phyloP scores from a whole-genome alignment of 1,140 invertebrate species.

The Pissodes strobi region DNA sequence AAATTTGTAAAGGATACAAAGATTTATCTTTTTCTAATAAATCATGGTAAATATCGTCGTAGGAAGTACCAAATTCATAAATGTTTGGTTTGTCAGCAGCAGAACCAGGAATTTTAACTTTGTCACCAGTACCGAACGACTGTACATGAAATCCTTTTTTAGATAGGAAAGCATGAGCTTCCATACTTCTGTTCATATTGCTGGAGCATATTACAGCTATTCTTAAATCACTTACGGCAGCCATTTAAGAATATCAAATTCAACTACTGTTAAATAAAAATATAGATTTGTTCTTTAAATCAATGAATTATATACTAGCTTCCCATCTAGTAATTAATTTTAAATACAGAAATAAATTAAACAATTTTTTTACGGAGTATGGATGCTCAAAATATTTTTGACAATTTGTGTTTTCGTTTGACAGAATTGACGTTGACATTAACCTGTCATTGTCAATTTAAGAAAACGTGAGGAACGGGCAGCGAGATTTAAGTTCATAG shows the following conservation, averaged over 20 bases:
- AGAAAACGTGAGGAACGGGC: too few species aligned
- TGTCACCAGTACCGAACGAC: constrained; percentile 97
- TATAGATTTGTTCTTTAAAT: too few species aligned
- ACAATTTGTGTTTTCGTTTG: too few species aligned
- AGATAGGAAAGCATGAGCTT: constrained; percentile 94
- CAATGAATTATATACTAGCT: too few species aligned
- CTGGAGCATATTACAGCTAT: constrained; percentile 97
- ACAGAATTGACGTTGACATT: too few species aligned
- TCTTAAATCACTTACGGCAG: constrained; percentile 63
- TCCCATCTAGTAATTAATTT: too few species aligned
- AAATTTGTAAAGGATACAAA: constrained; percentile 77
- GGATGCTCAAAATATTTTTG: too few species aligned
- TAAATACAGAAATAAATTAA: too few species aligned
- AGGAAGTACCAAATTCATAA: constrained; percentile 96
- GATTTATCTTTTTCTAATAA: constrained; percentile 84
- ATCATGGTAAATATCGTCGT: constrained; percentile 98
- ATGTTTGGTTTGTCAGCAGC: constrained; percentile 95
- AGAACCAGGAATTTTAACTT: constrained; percentile 95
- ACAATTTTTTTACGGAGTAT: too few species aligned
- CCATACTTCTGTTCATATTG: constrained; percentile 99
- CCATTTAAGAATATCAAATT: constrained; percentile 34
- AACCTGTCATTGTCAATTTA: too few species aligned
- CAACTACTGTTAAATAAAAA: too few species aligned
- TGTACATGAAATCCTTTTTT: constrained; percentile 97
- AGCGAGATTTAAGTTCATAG: too few species aligned